Percentiles rank a stretch among this genome's conserved stretches.
These are phyloP conservation scores for Eupithecia dodoneata DNA, from an alignment of 2,888 invertebrate species.

Conservation along the genomic window DNA sequence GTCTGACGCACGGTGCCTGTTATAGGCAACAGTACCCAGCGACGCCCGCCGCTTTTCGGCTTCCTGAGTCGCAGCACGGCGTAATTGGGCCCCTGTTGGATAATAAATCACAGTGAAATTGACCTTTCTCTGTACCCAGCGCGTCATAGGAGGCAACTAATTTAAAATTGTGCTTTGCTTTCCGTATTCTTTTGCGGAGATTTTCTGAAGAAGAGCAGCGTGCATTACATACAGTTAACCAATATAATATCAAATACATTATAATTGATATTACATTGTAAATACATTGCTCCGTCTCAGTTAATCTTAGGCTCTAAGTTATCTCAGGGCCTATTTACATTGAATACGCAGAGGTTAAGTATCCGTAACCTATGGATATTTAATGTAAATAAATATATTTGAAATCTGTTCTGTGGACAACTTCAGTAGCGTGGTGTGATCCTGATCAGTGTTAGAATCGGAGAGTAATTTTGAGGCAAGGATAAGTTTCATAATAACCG, in stretches of 20 bases:
- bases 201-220: neutral
- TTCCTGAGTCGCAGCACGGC: conserved; percentile 90
- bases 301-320: neutral
- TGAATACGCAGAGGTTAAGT: neutral
- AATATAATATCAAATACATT: neutral
- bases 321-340: too few relatives aligned
- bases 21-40: conserved; percentile 84
- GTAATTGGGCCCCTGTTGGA: conserved; percentile 88
- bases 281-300: neutral
- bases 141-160: neutral
- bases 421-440: neutral
- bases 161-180: neutral
- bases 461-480: neutral
- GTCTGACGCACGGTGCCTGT: conserved; percentile 88
- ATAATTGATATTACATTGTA: too few relatives aligned
- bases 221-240: neutral
- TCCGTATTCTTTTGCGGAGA: neutral
- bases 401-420: neutral
- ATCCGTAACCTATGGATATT: neutral
- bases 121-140: neutral
- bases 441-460: neutral
- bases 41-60: conserved; percentile 91
- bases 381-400: neutral
- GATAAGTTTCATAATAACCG: conserved; percentile 6
- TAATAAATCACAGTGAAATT: neutral